These are phyloP conservation scores for Metalampra italica DNA, from an alignment of 2,888 invertebrate species.

Conservation along the genomic window DNA sequence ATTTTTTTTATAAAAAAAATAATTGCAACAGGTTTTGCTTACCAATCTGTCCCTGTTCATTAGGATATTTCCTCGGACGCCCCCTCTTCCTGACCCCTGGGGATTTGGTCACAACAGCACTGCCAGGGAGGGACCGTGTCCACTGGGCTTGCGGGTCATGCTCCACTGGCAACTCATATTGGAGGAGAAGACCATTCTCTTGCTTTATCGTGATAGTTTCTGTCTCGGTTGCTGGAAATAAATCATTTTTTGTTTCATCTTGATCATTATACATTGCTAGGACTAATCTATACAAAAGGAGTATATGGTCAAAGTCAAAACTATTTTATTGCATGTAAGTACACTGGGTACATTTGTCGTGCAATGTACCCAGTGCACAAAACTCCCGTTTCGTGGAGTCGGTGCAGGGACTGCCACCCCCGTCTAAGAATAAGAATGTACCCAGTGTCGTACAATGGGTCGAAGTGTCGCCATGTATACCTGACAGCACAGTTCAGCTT, in stretches of 20 bases:
- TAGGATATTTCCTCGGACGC: constrained; percentile 69
- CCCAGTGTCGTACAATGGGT: too few species aligned
- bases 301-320: too few species aligned
- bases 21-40: constrained; percentile 11
- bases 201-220: constrained; percentile 75
- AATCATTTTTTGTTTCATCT: neutral
- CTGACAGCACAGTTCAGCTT: too few species aligned
- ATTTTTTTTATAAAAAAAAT: neutral
- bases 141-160: constrained; percentile 63
- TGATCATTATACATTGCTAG: too few species aligned
- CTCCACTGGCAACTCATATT: constrained; percentile 71
- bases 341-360: too few species aligned
- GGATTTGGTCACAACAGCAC: constrained; percentile 60
- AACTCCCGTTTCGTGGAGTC: too few species aligned
- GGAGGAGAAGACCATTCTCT: constrained; percentile 68
- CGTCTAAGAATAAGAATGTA: too few species aligned
- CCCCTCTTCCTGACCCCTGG: constrained; percentile 63
- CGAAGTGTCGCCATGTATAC: too few species aligned
- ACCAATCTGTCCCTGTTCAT: constrained; percentile 71
- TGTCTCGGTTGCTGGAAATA: constrained; percentile 45
- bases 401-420: too few species aligned
- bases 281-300: too few species aligned
- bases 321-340: too few species aligned
- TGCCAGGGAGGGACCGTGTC: constrained; percentile 49
- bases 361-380: too few species aligned